These are phyloP conservation scores for Apotomis betuletana DNA, from an alignment of 2,888 invertebrate species.

Conservation along the genomic window DNA sequence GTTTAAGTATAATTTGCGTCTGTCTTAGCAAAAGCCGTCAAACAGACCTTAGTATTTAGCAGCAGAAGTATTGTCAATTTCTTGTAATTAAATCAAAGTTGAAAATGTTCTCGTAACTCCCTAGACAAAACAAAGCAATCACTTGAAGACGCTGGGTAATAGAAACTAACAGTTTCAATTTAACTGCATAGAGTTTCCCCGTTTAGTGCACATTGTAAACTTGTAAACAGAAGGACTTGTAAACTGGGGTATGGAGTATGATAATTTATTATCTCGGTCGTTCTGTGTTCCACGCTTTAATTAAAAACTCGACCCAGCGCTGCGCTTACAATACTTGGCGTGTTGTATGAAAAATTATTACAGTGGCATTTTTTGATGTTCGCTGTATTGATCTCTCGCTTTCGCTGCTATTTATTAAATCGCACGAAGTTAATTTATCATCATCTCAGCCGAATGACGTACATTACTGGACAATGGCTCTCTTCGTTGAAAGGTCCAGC, in stretches of 20 bases:
- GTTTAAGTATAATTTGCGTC: too few species aligned
- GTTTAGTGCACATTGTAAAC: constrained; percentile 31
- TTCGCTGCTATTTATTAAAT: neutral
- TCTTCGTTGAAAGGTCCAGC: too few species aligned
- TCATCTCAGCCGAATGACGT: too few species aligned
- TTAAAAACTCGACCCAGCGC: constrained; percentile 33
- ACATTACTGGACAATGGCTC: too few species aligned
- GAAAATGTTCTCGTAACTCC: constrained; percentile 11
- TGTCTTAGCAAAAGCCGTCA: too few species aligned
- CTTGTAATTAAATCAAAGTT: neutral
- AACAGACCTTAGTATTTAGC: too few species aligned
- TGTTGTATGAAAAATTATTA: constrained; percentile 33
- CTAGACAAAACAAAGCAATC: constrained; percentile 16
- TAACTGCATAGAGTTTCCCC: constrained; percentile 29
- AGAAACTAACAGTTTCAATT: constrained; percentile 31
- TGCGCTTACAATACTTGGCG: constrained; percentile 25
- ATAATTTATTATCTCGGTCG: constrained; percentile 37
- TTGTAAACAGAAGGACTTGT: constrained; percentile 29
- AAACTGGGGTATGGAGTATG: constrained; percentile 31
- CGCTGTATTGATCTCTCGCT: neutral
- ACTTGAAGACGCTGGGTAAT: constrained; percentile 22
- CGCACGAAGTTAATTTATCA: too few species aligned
- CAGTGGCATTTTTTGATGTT: constrained; percentile 20
- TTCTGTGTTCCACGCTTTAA: constrained; percentile 36
- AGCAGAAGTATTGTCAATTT: neutral